Percentiles rank a stretch among this genome's conserved stretches.
These are phyloP conservation scores for Trichechus manatus DNA, from an alignment of 2,113 vertebrate genomes.

Conservation along the genomic window DNA sequence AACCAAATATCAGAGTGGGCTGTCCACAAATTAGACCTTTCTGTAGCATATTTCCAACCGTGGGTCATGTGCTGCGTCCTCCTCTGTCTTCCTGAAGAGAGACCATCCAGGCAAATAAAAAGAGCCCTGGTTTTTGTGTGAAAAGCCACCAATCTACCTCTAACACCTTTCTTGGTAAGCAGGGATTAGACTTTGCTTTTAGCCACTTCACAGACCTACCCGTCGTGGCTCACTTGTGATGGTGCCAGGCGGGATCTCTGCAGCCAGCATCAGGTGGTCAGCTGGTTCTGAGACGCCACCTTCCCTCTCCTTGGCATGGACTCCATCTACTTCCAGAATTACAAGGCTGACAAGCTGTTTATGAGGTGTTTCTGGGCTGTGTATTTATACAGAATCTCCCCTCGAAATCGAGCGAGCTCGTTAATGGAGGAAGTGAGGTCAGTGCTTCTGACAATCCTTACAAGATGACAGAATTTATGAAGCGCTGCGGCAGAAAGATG, in stretches of 20 bases:
- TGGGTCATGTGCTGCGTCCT: fast-evolving
- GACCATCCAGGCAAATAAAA: neutral
- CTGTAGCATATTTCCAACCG: neutral
- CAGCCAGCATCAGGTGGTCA: fast-evolving
- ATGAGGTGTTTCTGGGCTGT: slow-evolving; percentile 46
- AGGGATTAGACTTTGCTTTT: neutral
- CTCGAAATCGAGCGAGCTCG: slow-evolving; percentile 85
- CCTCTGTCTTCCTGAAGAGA: neutral
- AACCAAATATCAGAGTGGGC: neutral
- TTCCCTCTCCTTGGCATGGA: neutral
- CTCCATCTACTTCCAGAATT: slow-evolving; percentile 30
- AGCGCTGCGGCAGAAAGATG: slow-evolving; percentile 88
- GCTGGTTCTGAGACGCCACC: neutral
- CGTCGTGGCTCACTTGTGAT: fast-evolving
- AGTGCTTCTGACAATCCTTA: slow-evolving; percentile 92
- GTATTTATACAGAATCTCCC: slow-evolving; percentile 65
- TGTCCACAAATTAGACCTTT: neutral
- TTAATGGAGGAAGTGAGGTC: slow-evolving; percentile 92
- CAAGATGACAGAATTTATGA: slow-evolving; percentile 95
- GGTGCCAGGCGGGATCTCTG: fast-evolving
- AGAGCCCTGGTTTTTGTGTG: neutral
- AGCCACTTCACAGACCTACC: neutral
- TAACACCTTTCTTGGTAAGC: neutral
- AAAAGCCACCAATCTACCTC: neutral
- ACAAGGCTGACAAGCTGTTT: slow-evolving; percentile 63